Evolutionary conservation across 2,888 invertebrate genomes (phyloP), one percentile per base, ranked within the genome.

Genomic region (Eristalinus aeneus): DNA sequence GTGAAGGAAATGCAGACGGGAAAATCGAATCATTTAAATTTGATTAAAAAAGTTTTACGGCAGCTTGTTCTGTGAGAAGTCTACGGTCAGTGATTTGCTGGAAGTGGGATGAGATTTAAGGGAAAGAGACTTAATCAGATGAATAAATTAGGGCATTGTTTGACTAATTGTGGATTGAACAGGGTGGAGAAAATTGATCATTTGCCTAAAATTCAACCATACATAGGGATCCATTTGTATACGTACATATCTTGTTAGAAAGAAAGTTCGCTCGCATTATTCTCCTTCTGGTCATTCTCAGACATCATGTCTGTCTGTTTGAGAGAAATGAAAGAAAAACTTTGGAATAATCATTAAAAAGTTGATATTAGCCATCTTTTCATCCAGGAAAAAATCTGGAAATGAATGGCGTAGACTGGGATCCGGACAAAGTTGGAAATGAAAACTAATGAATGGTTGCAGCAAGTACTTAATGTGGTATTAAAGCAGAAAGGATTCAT

Each of bases 11-110:
- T 67, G 58, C 60, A 32, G 34, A 20, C 27, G 32, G 65, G 73
- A 68, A 68, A 80, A 85, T 85, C 76, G 84, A 85, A 85, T 85
- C 80, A 81, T 80, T 85, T 85, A 76, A 81, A 81, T 81, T 85
- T 85, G 85, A 85, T 85, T 85, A 85, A 76, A 85, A 76, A 85
- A 76, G 73, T 85, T 85, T 80, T 67, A 58, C 11, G 39, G 39
- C 39, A 39, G 39, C 36, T 46, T 65, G 22, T 39, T 46, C 31
- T 23, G 22, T 58, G n/a, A 20, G 23, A 71, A 23, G 65, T 27
- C 58, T 71, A 16, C 32, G 54, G 32, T 56, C 27, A 72, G 65
- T 72, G 65, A 76, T 76, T 67, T 83, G 36, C 64, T 54, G 71
- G 65, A 64, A 68, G 61, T 12, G 39, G 71, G 27, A 27, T n/a